phyloP scores from a whole-genome alignment of 2,113 vertebrate species.

The Thamnaconus septentrionalis region DNA sequence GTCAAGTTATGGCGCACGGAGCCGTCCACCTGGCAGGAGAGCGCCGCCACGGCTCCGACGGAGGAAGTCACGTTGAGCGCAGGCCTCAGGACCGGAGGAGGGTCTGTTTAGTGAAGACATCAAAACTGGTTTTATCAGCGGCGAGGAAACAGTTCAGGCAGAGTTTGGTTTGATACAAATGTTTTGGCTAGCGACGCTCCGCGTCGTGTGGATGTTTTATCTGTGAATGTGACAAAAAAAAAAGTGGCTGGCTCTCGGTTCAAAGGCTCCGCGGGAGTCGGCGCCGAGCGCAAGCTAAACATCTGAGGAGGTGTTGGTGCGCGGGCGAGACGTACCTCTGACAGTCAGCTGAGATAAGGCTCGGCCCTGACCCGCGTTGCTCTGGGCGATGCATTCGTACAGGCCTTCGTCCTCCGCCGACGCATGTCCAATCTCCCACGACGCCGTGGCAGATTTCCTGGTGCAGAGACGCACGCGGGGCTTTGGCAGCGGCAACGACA shows the following conservation, averaged over 20 bases:
- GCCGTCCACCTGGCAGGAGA: conserved; percentile 81
- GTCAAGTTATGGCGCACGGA: conserved; percentile 84
- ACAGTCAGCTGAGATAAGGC: conserved; percentile 79
- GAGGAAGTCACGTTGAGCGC: conserved; percentile 80
- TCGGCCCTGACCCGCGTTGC: conserved; percentile 76
- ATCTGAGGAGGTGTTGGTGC: background rate
- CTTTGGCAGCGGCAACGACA: conserved; percentile 12
- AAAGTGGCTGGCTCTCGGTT: conserved; percentile 30
- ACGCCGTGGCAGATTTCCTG: conserved; percentile 81
- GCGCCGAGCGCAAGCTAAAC: background rate
- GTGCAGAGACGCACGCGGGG: conserved; percentile 20
- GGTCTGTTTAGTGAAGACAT: conserved; percentile 73
- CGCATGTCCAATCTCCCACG: conserved; percentile 82
- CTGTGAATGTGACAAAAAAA: conserved; percentile 1
- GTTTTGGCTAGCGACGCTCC: conserved; percentile 35
- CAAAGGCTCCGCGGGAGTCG: conserved; percentile 29
- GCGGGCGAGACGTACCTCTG: conserved; percentile 76
- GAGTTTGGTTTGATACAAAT: conserved; percentile 50
- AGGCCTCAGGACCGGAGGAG: conserved; percentile 76
- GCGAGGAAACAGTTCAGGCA: conserved; percentile 34
- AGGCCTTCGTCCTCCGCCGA: conserved; percentile 81
- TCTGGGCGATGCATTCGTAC: conserved; percentile 84
- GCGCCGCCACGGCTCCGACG: conserved; percentile 73
- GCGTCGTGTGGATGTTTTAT: conserved; percentile 23
- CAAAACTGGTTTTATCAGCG: conserved; percentile 26